A percentile compares a stretch with the other conserved stretches of the same genome.
Evolutionary conservation across 2,797 vertebrate species (phyloP).

Genomic region (Periparus ater): DNA sequence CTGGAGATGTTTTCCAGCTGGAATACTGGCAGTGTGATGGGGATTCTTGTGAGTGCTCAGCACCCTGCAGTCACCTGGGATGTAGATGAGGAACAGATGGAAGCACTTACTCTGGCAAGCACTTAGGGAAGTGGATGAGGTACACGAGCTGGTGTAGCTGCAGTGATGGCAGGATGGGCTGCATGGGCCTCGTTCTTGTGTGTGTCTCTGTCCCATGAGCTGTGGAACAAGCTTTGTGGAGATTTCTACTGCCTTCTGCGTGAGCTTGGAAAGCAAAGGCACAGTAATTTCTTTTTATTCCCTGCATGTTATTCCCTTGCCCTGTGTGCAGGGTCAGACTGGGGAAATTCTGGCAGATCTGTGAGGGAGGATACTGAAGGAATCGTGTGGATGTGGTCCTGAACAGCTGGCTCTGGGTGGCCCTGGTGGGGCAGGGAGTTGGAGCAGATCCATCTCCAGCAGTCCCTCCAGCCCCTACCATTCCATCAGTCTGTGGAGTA

Average conservation of each 20-base stretch:
- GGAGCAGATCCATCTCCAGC: neutral
- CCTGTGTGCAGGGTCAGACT: neutral
- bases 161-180: neutral
- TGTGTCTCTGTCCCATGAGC: neutral
- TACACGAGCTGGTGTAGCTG: neutral
- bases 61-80: neutral
- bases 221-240: neutral
- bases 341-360: neutral
- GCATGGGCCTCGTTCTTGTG: rapidly evolving
- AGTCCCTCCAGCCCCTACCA: neutral
- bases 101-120: neutral
- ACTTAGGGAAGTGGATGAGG: neutral
- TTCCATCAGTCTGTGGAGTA: neutral
- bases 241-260: neutral
- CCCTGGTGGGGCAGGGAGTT: neutral
- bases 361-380: neutral
- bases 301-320: rapidly evolving
- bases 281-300: neutral
- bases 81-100: neutral
- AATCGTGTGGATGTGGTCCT: neutral
- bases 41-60: neutral
- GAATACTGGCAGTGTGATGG: neutral
- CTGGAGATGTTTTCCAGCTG: neutral
- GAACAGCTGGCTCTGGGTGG: neutral
- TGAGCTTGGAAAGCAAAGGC: neutral